Evolutionary conservation across 2,113 vertebrate genomes (phyloP).

Genomic region (Gobiocypris rarus): DNA sequence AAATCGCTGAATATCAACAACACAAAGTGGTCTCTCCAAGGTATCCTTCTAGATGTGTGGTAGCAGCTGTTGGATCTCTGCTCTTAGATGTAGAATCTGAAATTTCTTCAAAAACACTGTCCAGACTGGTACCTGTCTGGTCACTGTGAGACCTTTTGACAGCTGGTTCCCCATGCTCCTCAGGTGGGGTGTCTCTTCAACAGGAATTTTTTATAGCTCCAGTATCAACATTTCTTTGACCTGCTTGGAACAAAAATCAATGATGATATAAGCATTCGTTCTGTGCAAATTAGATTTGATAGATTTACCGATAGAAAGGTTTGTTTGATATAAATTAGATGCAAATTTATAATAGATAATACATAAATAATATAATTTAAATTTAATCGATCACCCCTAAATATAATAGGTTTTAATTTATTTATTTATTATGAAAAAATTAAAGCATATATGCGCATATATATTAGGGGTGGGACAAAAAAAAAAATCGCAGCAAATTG

Average conservation of each 20-base stretch:
- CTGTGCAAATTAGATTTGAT: too few species aligned
- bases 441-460: too few species aligned
- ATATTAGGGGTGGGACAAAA: too few species aligned
- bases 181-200: neutral
- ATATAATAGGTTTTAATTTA: too few species aligned
- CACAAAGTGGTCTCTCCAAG: neutral
- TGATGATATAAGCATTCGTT: neutral
- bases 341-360: neutral
- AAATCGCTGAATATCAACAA: neutral
- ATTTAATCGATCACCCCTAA: too few species aligned
- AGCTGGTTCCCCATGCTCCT: neutral
- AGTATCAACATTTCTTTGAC: neutral
- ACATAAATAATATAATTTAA: too few species aligned
- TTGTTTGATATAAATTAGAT: too few species aligned
- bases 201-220: neutral
- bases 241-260: neutral
- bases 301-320: too few species aligned
- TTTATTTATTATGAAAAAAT: neutral
- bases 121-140: slow-evolving; percentile 5
- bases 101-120: slow-evolving; percentile 18
- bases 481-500: too few species aligned
- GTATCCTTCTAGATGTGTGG: neutral
- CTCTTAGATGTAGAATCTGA: neutral
- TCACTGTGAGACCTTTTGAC: neutral
- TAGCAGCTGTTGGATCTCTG: neutral